A percentile compares a stretch with the other conserved stretches of the same genome.
These are phyloP conservation scores for Seriola dumerili DNA, from an alignment of 2,113 vertebrate species.

Conservation along the genomic window DNA sequence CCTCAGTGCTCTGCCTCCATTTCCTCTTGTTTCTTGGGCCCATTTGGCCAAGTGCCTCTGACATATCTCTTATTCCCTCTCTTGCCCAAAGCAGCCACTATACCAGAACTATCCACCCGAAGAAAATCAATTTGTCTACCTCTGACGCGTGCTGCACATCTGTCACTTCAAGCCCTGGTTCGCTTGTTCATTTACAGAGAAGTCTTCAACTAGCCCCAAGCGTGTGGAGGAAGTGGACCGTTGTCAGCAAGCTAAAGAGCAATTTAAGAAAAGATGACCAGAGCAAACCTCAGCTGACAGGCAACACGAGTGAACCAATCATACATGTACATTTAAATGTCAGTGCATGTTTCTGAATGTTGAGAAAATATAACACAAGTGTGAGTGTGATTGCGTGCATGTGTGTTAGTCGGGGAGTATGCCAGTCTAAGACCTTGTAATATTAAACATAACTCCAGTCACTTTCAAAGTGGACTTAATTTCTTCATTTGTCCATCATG, in stretches of 20 bases:
- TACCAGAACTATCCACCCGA: conserved; percentile 65
- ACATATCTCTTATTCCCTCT: conserved; percentile 49
- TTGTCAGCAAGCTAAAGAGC: conserved; percentile 60
- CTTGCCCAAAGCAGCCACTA: conserved; percentile 63
- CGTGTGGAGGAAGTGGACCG: conserved; percentile 35
- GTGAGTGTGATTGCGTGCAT: neutral
- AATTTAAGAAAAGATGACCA: conserved; percentile 42
- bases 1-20: conserved; percentile 23
- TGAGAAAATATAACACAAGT: neutral
- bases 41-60: conserved; percentile 55
- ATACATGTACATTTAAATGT: neutral
- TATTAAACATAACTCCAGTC: neutral
- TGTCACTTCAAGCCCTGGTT: conserved; percentile 54
- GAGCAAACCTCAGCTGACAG: conserved; percentile 22
- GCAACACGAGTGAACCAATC: conserved; percentile 18
- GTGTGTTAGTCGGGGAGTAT: neutral
- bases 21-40: conserved; percentile 46
- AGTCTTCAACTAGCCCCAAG: conserved; percentile 49
- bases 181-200: conserved; percentile 61
- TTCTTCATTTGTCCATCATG: neutral
- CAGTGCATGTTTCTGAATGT: neutral
- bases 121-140: conserved; percentile 78
- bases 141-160: conserved; percentile 64
- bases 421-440: neutral
- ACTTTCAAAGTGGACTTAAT: conserved; percentile 4